Evolutionary conservation across 2,888 invertebrate genomes (phyloP).

Genomic region (Platycheirus rosarum): DNA sequence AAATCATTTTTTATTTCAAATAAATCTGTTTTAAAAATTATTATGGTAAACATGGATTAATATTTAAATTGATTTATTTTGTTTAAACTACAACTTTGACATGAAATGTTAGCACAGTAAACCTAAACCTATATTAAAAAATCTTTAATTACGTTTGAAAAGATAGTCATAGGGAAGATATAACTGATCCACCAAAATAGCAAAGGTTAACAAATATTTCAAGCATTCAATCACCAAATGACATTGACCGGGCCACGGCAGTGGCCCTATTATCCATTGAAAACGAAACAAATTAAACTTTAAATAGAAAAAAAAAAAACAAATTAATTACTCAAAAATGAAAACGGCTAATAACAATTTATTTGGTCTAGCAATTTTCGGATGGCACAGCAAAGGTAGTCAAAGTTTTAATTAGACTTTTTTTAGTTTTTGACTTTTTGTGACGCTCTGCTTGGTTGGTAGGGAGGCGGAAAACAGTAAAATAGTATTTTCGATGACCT

Average conservation of each 20-base stretch:
- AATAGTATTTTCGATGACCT: constrained; percentile 17
- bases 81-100: too few species aligned
- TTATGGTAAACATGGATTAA: too few species aligned
- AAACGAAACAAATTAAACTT: constrained; percentile 5
- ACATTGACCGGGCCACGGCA: constrained; percentile 58
- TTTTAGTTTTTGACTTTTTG: background rate
- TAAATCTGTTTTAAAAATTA: too few species aligned
- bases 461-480: background rate
- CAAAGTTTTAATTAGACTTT: constrained; percentile 14
- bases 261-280: constrained; percentile 46
- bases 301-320: constrained; percentile 25
- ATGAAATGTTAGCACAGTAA: too few species aligned
- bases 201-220: constrained; percentile 40
- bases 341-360: constrained; percentile 18
- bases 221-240: constrained; percentile 34
- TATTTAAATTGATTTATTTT: too few species aligned
- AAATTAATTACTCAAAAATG: too few species aligned
- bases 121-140: too few species aligned
- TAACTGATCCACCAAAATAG: constrained; percentile 36
- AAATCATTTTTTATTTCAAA: too few species aligned
- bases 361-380: constrained; percentile 28
- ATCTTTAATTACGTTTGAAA: too few species aligned
- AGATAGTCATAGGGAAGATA: background rate
- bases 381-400: background rate
- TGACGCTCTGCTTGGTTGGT: constrained; percentile 23